Evolutionary conservation across 2,797 vertebrate species (phyloP).

Genomic region (Xenentodon cancila): DNA sequence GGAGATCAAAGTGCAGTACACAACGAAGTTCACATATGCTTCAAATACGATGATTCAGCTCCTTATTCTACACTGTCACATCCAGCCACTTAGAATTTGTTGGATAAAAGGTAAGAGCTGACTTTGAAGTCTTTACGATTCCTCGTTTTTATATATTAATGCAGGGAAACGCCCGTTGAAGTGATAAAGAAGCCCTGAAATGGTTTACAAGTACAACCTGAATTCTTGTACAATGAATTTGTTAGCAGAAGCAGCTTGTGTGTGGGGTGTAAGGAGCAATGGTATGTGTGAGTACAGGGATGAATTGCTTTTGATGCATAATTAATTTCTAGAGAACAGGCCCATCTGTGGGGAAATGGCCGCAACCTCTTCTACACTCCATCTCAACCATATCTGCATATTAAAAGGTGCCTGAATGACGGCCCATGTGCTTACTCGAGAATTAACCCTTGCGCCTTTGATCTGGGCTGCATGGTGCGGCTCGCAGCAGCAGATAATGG

Average conservation of each 20-base stretch:
- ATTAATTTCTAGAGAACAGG: constrained; percentile 65
- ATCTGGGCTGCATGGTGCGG: constrained; percentile 18
- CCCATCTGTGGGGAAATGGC: constrained; percentile 49
- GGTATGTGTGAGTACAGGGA: too few relatives aligned
- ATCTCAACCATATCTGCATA: constrained; percentile 43
- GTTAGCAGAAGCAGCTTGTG: constrained; percentile 39
- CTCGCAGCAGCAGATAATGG: constrained; percentile 52
- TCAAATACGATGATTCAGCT: constrained; percentile 35
- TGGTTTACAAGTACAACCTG: constrained; percentile 31
- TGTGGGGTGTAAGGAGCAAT: constrained; percentile 7
- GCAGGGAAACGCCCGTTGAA: constrained; percentile 19
- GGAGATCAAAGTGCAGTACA: not conserved
- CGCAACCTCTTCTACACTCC: constrained; percentile 65
- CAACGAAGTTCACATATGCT: constrained; percentile 3
- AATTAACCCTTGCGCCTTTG: constrained; percentile 55
- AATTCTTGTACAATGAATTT: constrained; percentile 54
- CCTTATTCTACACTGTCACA: constrained; percentile 6
- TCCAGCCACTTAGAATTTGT: too few relatives aligned
- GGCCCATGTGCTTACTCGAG: constrained; percentile 21
- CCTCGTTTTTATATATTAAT: constrained; percentile 20
- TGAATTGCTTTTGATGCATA: constrained; percentile 68
- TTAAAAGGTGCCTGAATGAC: constrained; percentile 59
- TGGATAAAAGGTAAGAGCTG: constrained; percentile 13
- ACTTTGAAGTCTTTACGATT: constrained; percentile 31
- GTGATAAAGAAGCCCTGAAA: constrained; percentile 2